These are phyloP conservation scores for Carabus problematicus DNA, from an alignment of 2,888 invertebrate species.

Conservation along the genomic window DNA sequence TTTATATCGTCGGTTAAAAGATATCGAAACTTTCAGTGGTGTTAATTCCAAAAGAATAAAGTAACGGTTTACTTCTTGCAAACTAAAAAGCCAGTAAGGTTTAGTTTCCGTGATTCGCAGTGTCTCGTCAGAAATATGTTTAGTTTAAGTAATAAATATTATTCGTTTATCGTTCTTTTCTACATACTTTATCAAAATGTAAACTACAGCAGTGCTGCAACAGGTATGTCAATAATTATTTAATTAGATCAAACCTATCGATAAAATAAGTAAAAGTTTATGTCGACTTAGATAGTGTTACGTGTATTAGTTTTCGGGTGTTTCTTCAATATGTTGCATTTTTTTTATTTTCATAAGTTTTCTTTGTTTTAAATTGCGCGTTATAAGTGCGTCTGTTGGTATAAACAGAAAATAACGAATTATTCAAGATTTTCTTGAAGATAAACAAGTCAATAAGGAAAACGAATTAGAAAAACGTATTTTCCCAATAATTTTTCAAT, in stretches of 20 bases:
- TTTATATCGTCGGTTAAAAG: constrained; percentile 3
- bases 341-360: too few species aligned
- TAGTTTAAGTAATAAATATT: constrained; percentile 36
- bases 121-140: constrained; percentile 28
- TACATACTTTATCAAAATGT: constrained; percentile 31
- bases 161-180: constrained; percentile 28
- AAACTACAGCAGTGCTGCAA: constrained; percentile 20
- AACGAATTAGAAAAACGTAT: too few species aligned
- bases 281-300: too few species aligned
- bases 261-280: constrained; percentile 1
- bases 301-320: too few species aligned
- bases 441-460: too few species aligned
- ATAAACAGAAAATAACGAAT: too few species aligned
- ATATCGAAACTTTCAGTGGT: not conserved
- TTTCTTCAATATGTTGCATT: too few species aligned
- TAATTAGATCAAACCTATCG: not conserved
- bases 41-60: constrained; percentile 36
- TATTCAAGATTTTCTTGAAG: too few species aligned
- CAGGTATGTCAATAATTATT: constrained; percentile 21
- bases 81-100: constrained; percentile 28
- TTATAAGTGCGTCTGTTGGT: too few species aligned
- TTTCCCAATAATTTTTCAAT: too few species aligned
- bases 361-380: too few species aligned
- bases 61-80: constrained; percentile 34
- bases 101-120: constrained; percentile 18